Evolutionary conservation across 2,888 invertebrate species (phyloP).

Genomic region (Noctua pronuba): DNA sequence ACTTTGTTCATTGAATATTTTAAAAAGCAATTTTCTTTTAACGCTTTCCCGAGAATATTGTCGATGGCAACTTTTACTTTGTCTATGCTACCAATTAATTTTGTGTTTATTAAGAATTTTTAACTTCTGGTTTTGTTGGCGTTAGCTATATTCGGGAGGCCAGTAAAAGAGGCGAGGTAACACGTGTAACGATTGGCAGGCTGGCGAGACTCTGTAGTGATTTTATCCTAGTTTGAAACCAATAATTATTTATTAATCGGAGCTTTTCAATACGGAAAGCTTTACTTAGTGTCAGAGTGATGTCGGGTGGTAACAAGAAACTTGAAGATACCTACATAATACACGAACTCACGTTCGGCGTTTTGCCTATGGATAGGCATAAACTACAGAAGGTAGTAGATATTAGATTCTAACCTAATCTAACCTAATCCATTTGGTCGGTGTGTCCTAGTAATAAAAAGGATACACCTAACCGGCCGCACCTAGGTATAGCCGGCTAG

Average conservation of each 20-base stretch:
- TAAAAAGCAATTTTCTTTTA: conserved; percentile 55
- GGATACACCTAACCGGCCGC: too few relatives aligned
- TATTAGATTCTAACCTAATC: too few relatives aligned
- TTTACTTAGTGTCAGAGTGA: neutral
- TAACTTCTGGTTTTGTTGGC: conserved; percentile 9
- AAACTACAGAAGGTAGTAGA: neutral
- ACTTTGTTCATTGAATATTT: conserved; percentile 49
- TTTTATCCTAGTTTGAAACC: neutral
- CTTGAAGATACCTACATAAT: neutral
- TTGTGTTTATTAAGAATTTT: conserved; percentile 36
- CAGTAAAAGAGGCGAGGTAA: neutral
- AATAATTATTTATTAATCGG: neutral
- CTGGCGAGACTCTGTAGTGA: neutral
- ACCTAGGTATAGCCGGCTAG: too few relatives aligned
- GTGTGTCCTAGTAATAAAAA: too few relatives aligned
- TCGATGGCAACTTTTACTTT: conserved; percentile 39
- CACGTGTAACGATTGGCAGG: conserved; percentile 1
- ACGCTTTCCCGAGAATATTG: conserved; percentile 33
- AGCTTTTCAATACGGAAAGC: neutral
- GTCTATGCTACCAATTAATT: conserved; percentile 43
- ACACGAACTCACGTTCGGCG: neutral
- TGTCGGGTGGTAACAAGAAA: neutral
- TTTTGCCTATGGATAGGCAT: neutral
- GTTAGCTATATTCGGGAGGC: conserved; percentile 13
- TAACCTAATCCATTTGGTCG: too few relatives aligned